Evolutionary conservation across 1,140 invertebrate species (phyloP).

Genomic region (Megathymus violae): DNA sequence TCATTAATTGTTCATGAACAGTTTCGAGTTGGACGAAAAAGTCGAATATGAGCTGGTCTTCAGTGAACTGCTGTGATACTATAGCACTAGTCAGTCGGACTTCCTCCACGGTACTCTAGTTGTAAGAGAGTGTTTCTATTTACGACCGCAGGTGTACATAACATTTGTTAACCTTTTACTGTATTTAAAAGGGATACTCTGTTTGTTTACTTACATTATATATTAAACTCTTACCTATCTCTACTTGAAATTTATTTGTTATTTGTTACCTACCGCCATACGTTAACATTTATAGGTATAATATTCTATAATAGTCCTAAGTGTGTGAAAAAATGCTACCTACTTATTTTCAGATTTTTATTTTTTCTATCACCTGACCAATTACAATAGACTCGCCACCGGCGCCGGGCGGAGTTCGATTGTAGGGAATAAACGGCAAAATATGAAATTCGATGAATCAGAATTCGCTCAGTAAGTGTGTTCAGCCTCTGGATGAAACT

Average conservation of each 20-base stretch:
- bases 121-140: slow-evolving; percentile 77
- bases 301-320: slow-evolving; percentile 59
- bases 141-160: slow-evolving; percentile 66
- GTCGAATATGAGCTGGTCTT: slow-evolving; percentile 52
- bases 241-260: slow-evolving; percentile 57
- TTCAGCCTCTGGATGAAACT: slow-evolving; percentile 55
- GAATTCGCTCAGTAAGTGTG: slow-evolving; percentile 70
- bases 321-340: slow-evolving; percentile 80
- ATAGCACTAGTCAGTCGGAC: slow-evolving; percentile 71
- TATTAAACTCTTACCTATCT: slow-evolving; percentile 56
- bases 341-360: slow-evolving; percentile 84
- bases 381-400: slow-evolving; percentile 71
- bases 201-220: slow-evolving; percentile 71
- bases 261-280: slow-evolving; percentile 74
- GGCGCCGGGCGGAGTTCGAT: slow-evolving; percentile 58
- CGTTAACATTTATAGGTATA: slow-evolving; percentile 62
- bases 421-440: slow-evolving; percentile 66
- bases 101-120: slow-evolving; percentile 78
- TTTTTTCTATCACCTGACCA: slow-evolving; percentile 81
- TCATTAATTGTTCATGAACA: slow-evolving; percentile 14
- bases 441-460: slow-evolving; percentile 64
- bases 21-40: slow-evolving; percentile 40
- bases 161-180: slow-evolving; percentile 75
- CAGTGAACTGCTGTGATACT: slow-evolving; percentile 78
- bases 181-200: slow-evolving; percentile 64